phyloP scores from a whole-genome alignment of 2,888 invertebrate species.

The Bombylius major region DNA sequence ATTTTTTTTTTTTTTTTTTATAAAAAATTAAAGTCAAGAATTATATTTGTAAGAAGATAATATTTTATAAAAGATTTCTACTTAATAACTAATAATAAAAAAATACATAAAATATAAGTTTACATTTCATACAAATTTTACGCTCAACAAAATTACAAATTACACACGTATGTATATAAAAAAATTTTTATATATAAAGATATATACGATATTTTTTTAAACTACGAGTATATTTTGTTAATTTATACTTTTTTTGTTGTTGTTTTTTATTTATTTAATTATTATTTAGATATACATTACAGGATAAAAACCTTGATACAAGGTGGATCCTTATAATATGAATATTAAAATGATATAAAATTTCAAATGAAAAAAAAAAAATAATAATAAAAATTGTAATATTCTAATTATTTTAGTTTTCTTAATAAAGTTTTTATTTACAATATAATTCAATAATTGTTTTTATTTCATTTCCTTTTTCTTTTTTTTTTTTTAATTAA shows the following conservation, averaged over 20 bases:
- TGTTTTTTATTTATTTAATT: too few species aligned
- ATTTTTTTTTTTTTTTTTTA: background rate
- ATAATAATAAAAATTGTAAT: background rate
- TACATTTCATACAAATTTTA: background rate
- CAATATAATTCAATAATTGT: background rate
- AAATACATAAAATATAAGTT: background rate
- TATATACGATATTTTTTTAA: background rate
- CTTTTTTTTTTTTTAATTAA: too few species aligned
- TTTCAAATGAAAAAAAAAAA: background rate
- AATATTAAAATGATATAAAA: background rate
- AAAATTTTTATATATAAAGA: too few species aligned
- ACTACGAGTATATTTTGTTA: background rate
- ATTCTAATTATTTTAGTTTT: background rate
- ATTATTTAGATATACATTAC: background rate
- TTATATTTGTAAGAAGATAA: too few species aligned
- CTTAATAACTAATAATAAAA: background rate
- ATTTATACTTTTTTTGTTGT: too few species aligned
- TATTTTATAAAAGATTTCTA: background rate
- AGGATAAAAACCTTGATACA: slow-evolving; percentile 35
- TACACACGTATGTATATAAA: too few species aligned
- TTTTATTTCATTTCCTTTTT: background rate
- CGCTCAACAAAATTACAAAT: background rate
- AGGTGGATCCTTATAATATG: slow-evolving; percentile 23
- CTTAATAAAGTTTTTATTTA: background rate
- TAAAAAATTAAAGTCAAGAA: background rate